These are phyloP conservation scores for Pheosia tremula DNA, from an alignment of 2,888 invertebrate genomes.

Conservation along the genomic window DNA sequence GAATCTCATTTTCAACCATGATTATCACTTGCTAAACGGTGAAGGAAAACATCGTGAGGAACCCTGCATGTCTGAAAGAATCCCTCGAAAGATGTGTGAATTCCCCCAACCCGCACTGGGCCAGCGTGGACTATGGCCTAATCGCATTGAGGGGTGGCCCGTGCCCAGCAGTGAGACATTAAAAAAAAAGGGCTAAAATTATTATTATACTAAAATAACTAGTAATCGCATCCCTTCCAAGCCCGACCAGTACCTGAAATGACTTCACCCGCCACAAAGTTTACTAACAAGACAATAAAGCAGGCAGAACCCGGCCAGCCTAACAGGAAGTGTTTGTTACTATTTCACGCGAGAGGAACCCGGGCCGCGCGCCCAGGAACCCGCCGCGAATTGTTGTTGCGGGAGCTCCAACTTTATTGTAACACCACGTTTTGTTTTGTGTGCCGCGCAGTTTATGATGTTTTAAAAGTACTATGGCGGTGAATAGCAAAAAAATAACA, in stretches of 20 bases:
- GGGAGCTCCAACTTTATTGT: slow-evolving; percentile 10
- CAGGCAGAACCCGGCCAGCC: slow-evolving; percentile 56
- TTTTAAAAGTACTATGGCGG: slow-evolving; percentile 8
- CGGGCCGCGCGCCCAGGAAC: slow-evolving; percentile 24
- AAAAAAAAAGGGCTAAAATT: no score
- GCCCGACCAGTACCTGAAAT: slow-evolving; percentile 36
- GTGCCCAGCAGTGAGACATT: no score
- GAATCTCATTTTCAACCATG: no score
- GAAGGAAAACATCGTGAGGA: no score
- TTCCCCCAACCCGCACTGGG: no score
- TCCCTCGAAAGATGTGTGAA: no score
- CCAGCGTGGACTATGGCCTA: no score
- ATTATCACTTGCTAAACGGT: no score
- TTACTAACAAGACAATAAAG: slow-evolving; percentile 69
- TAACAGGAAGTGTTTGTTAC: slow-evolving; percentile 65
- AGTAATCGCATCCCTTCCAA: slow-evolving; percentile 6
- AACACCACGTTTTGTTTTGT: slow-evolving; percentile 11
- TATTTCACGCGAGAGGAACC: slow-evolving; percentile 52
- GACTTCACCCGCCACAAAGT: slow-evolving; percentile 55
- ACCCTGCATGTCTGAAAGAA: no score
- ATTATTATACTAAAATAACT: neutral
- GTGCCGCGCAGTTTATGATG: slow-evolving; percentile 7
- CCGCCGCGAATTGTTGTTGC: slow-evolving; percentile 26
- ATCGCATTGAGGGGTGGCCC: no score
- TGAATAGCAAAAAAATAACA: neutral